phyloP scores from a whole-genome alignment of 53 echinoderm and acorn worm species.

The Arbacia lixula region DNA sequence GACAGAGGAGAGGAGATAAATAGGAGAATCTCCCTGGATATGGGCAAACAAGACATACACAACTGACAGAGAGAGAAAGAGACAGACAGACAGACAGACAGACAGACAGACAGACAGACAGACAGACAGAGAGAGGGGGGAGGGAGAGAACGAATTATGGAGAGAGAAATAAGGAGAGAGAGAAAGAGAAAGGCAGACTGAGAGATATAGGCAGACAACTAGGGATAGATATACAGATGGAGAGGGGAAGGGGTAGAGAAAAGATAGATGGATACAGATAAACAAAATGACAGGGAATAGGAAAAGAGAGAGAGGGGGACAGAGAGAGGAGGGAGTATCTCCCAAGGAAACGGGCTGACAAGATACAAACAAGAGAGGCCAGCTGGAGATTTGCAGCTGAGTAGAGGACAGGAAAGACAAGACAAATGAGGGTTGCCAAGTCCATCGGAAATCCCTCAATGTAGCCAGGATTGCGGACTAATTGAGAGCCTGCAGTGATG shows the following conservation, averaged over 20 bases:
- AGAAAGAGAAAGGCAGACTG: background rate
- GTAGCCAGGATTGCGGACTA: constrained; percentile 26
- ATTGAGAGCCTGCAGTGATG: constrained; percentile 21
- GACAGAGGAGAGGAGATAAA: background rate
- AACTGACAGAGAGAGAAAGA: background rate
- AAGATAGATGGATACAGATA: background rate
- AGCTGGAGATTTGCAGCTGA: too few species aligned
- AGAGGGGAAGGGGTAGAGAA: background rate
- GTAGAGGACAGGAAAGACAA: too few species aligned
- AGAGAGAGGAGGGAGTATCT: background rate
- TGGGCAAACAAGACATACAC: background rate
- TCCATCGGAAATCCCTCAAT: constrained; percentile 26
- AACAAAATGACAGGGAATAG: too few species aligned
- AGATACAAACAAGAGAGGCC: too few species aligned
- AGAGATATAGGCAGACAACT: background rate
- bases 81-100: background rate
- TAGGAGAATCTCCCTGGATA: background rate
- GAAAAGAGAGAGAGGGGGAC: background rate
- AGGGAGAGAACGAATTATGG: too few species aligned
- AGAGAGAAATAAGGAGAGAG: background rate
- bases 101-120: too few species aligned
- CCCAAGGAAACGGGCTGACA: too few species aligned
- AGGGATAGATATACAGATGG: background rate
- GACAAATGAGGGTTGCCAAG: background rate
- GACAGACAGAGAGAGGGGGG: background rate